Base-by-base conservation (phyloP, 2,888 invertebrate species). In the Carabus problematicus region DNA sequence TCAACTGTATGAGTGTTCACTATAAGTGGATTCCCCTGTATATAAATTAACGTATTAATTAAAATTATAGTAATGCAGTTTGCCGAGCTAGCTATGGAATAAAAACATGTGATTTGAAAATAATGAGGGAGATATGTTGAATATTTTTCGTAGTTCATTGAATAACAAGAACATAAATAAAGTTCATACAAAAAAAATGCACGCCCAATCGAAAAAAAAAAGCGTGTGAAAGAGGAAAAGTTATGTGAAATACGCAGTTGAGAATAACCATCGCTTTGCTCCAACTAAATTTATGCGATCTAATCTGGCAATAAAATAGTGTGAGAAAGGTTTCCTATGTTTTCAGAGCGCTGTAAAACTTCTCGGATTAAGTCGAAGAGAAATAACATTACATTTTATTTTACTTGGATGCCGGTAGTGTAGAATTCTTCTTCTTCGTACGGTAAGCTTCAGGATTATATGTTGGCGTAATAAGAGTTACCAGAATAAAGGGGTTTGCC, bases 351-450 rank as follows among this genome's bases (percentile, higher is more conserved):
- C 61, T 62, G 61, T 62, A 62, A 49, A 62, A 62, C 61, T 62
- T 62, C 49, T 12, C 29, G 40, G 61, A 39, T 47, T 62, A 47
- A 62, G 49, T 43, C 19, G 16, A 39, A 16, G 39, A 62, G 61
- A 62, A 62, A 62, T 62, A 62, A 62, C 61, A 47, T 62, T 62
- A 49, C 61, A 49, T 62, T 62, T 62, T 62, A 62, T 62, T 62
- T 62, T 19, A 49, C 47, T 19, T 12, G 43, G 3, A n/a, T n/a
- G 19, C 6, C 47, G 49, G 14, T 45, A 47, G n/a, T 45, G 2
- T 12, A 45, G 12, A 12, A 6, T n/a, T 45, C 12, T 45, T 12
- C 45, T 45, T 12, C 45, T n/a, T n/a, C 11, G 45, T 45, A 45
- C 12, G 12, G 12, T 45, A 11, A 45, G 12, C 11, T 12, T 12